phyloP scores from a whole-genome alignment of 2,888 invertebrate species.

The Drosophila koepferae region DNA sequence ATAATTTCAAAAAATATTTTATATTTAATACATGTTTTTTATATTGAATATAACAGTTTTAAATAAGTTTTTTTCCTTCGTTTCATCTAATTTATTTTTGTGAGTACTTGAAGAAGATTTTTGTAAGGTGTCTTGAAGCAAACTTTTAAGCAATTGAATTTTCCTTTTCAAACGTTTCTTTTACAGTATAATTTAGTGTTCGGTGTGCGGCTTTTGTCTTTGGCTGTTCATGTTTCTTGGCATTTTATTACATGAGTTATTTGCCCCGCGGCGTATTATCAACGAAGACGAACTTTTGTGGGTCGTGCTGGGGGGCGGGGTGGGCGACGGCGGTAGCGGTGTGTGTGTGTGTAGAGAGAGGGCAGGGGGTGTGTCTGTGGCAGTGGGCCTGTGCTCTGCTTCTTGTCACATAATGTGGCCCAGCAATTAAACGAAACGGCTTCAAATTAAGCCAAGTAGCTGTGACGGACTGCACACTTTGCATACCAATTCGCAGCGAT shows the following conservation, averaged over 20 bases:
- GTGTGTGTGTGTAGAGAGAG: neutral
- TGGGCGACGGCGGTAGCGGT: neutral
- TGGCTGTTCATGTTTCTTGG: conserved; percentile 45
- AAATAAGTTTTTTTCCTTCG: neutral
- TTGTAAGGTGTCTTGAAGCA: neutral
- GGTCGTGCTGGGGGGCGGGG: neutral
- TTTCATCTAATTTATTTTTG: neutral
- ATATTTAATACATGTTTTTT: too few species aligned
- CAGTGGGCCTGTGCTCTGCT: conserved; percentile 65
- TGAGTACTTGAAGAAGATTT: neutral
- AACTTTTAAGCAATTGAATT: neutral
- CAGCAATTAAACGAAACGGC: conserved; percentile 80
- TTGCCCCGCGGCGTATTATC: conserved; percentile 57
- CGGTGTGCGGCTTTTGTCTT: conserved; percentile 14
- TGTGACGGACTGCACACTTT: conserved; percentile 66
- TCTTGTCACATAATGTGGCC: conserved; percentile 78
- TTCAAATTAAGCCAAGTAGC: conserved; percentile 78
- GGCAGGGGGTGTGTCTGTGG: conserved; percentile 9
- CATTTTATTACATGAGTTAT: conserved; percentile 66
- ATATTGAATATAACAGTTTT: too few species aligned
- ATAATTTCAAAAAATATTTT: too few species aligned
- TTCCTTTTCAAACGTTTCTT: neutral
- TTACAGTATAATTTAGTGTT: conserved; percentile 16
- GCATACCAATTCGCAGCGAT: conserved; percentile 73
- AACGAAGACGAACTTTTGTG: conserved; percentile 25